phyloP scores from a whole-genome alignment of 2,797 vertebrate species.

The Sebastiscus albofasciatus region DNA sequence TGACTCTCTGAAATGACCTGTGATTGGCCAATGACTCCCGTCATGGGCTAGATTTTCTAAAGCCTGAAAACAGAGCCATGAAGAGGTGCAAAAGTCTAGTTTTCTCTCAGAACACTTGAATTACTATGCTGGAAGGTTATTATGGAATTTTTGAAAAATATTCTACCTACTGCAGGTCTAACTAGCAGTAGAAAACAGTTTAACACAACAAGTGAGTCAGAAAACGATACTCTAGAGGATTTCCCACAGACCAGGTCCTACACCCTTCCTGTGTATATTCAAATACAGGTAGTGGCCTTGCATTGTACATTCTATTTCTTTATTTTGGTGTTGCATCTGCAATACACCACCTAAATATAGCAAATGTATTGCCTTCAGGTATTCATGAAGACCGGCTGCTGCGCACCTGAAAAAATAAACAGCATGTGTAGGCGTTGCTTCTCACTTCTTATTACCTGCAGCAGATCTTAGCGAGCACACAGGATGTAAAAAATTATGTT shows the following conservation, averaged over 20 bases:
- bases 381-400: background rate
- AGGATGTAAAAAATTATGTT: background rate
- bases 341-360: background rate
- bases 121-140: too few relatives aligned
- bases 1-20: too few relatives aligned
- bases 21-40: too few relatives aligned
- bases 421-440: background rate
- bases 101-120: too few relatives aligned
- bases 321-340: background rate
- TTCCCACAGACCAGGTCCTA: background rate
- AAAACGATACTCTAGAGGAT: background rate
- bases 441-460: background rate
- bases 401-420: background rate
- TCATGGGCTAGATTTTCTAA: too few relatives aligned
- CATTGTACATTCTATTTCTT: background rate
- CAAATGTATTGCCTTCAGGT: background rate
- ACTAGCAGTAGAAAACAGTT: background rate
- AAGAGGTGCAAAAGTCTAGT: too few relatives aligned
- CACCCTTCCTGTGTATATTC: background rate
- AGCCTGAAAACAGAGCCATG: too few relatives aligned
- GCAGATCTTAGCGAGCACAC: background rate
- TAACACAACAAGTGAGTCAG: background rate
- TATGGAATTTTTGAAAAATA: too few relatives aligned
- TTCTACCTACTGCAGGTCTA: too few relatives aligned
- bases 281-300: background rate